Conservation (phyloP, 2,888 invertebrate genomes). For the Watsonalla binaria region DNA sequence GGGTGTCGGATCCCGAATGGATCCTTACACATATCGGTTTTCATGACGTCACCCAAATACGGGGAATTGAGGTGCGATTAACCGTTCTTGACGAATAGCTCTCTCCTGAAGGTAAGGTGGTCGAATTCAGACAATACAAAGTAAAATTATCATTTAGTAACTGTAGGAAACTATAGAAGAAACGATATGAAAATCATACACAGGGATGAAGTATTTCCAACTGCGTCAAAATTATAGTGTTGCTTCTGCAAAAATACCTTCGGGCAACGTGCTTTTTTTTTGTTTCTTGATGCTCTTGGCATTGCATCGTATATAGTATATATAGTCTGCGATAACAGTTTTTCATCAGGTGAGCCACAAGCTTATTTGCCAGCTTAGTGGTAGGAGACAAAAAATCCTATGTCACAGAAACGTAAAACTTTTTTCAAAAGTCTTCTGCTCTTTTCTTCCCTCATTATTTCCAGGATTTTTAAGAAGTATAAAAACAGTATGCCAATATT, state of each 20-base stretch:
- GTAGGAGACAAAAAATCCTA: no score
- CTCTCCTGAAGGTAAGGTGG: no score
- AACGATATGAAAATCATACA: no score
- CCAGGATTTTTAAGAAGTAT: not conserved
- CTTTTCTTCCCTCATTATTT: not conserved
- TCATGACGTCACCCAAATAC: slow-evolving; percentile 16
- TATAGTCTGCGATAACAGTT: not conserved
- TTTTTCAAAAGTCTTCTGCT: no score
- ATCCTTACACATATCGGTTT: slow-evolving; percentile 34
- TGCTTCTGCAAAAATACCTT: no score
- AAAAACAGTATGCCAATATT: not conserved
- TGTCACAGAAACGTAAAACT: no score
- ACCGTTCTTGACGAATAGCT: not conserved
- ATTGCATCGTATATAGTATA: not conserved
- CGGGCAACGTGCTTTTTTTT: no score
- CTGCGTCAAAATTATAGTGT: no score
- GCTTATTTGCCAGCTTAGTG: not conserved
- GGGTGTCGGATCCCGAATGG: slow-evolving; percentile 36
- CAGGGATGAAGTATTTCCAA: no score
- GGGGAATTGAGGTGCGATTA: slow-evolving; percentile 16
- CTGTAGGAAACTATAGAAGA: no score
- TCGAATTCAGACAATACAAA: no score
- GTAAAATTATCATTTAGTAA: no score
- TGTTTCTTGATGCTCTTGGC: not conserved
- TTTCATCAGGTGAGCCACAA: not conserved